Base-by-base conservation (phyloP, 1,140 invertebrate genomes). In the Neomicropteryx cornuta region DNA sequence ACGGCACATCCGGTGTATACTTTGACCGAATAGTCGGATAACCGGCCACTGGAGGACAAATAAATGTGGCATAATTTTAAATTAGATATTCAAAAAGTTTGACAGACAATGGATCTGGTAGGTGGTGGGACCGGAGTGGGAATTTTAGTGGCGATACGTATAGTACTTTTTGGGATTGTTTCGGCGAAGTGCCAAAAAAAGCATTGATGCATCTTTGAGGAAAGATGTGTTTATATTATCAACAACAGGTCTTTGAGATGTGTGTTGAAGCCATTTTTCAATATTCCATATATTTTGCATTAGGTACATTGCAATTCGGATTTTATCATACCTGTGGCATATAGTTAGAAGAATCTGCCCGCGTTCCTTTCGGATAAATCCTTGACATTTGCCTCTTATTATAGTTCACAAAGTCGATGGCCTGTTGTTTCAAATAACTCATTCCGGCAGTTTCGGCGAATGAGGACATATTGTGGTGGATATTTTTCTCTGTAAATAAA, bases 351-450 rank as follows among this genome's bases (percentile, higher is more conserved):
- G 96, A 99, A 70, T 99, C 97, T 35, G 96, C 96, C 24, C 97
- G 66, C 0, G 95, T 97, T 41, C 97, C 96, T 65, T 93, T 95
- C 1, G 97, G 97, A 70, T 99, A 99, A 54, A 99, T 99, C 32
- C 97, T 73, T 47, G 90, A 96, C 81, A 96, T 93, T 72, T 99
- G 97, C 6, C 94, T 74, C 69, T 99, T 99, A 70, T 99, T 99
- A 62, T 99, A 99, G 78, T 99, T 97, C 43, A 98, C 94, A 70
- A 99, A 97, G 59, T 99, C 94, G 35, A 97, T 93, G 37, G 95
- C 91, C 54, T 88, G 83, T 41, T 88, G 82, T 71, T 97, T 97
- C 23, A 99, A 68, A 59, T 93, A 91, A 57, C 87, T 90, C 55
- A 99, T 76, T 42, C 93, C 95, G 27, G 90, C 82, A 13, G 86